Base-by-base conservation (phyloP, 2,113 vertebrate genomes). In the Xiphophorus couchianus region DNA sequence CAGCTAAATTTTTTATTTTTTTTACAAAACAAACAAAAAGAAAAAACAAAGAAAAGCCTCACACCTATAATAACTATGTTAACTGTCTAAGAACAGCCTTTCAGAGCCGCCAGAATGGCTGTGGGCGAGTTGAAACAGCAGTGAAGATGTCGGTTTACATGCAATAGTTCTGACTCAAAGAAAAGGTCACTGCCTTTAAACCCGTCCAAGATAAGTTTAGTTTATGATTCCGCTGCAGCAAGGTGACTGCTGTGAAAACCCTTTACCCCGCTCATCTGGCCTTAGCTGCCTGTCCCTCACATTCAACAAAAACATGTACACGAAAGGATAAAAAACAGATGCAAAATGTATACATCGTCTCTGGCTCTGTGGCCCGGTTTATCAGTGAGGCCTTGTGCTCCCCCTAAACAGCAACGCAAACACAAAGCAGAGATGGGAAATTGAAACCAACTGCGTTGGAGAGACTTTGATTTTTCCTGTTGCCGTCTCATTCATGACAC, bases 401-500 rank as follows among this genome's bases (percentile, higher is more conserved):
- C 58, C 67, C 48, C 63, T 66, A 64, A 88, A 88, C 51, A 62
- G 84, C 62, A 78, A 31, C 71, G 63, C 29, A 79, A 69, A 86
- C 22, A 80, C 77, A 82, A 63, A 82, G 62, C 80, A 81, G 69
- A 80, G 75, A 83, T 77, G 74, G 86, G 76, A 91, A 92, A 93
- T 92, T 79, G 84, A 88, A 94, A 90, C 73, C 88, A 90, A 92
- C 82, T 89, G 88, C 73, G 88, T 76, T 67, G 68, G 42, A 71
- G 81, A 64, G 70, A 67, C 77, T 87, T 85, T 74, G 77, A 84
- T 85, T 87, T 79, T 44, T 66, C 29, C 14, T 28, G 68, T 71
- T 76, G 71, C 54, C 33, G 73, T 88, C 70, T 81, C 76, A 86
- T 85, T 88, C 81, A 81, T 81, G 73, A 84, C 80, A 74, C 51